Conservation (phyloP, 2,797 vertebrate species). For the Poecile montanus region DNA sequence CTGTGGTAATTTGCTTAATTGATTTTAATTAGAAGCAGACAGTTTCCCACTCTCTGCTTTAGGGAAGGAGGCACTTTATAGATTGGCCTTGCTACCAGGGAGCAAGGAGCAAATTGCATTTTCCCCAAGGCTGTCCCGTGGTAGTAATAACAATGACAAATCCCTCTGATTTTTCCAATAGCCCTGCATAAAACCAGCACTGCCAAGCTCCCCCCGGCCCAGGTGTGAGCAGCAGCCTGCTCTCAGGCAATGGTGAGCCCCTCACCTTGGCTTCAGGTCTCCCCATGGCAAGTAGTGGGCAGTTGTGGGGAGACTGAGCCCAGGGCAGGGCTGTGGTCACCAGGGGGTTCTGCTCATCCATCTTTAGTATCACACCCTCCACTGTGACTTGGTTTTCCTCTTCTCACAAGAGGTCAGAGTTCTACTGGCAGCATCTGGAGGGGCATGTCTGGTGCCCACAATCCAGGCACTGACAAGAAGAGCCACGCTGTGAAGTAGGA, state of each 20-base stretch:
- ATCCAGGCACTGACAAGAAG: background rate
- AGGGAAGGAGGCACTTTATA: background rate
- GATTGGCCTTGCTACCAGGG: background rate
- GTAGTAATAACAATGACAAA: background rate
- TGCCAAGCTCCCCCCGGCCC: background rate
- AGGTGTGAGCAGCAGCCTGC: background rate
- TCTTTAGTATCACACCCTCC: background rate
- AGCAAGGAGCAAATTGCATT: background rate
- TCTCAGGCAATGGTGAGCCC: background rate
- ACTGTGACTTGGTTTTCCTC: fast-evolving
- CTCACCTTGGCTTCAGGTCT: background rate
- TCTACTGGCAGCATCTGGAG: background rate
- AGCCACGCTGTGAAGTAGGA: fast-evolving
- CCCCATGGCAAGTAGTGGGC: background rate
- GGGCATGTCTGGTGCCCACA: fast-evolving
- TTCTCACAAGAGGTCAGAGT: background rate
- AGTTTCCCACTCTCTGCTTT: background rate
- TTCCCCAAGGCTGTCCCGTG: background rate
- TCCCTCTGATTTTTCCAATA: background rate
- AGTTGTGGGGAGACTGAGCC: background rate
- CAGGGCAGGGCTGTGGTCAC: background rate
- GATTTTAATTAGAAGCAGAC: background rate
- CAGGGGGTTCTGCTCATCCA: background rate
- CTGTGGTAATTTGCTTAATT: background rate
- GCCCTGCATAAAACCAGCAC: background rate